Evolutionary conservation across 2,113 vertebrate species (phyloP), one percentile per base, ranked within the genome.

Genomic region (Zosterops lateralis): DNA sequence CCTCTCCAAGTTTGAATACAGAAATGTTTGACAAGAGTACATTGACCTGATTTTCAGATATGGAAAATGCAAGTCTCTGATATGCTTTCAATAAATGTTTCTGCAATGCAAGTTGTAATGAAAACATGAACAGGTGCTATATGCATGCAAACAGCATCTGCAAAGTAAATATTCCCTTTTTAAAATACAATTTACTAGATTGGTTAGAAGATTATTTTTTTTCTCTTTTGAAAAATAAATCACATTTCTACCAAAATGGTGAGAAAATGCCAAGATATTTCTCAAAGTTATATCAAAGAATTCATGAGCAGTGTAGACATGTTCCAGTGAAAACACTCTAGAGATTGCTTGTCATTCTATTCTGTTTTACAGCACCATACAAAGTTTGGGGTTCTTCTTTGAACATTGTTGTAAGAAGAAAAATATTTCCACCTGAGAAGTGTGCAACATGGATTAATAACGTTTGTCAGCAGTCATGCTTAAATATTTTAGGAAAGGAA

Each of bases 391-490:
- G 2, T 71, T 34, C 10, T 87, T 71, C 65, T 70, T 82, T 60
- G 71, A 87, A 76, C 17, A 29, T 17, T 28, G 26, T 10, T 31
- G 2, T 42, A 67, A 60, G 28, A 75, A 76, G 29, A 80, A 93
- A 84, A 76, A 31, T 14, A 2, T 81, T 84, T 74, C 44, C 4
- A 4, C 10, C 36, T 44, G 67, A 75, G 34, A 85, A 76, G 8
- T 0, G 0, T 36, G 20, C 22, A 38, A 32, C 24, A 25, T 8
- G 14, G 50, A 32, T 31, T 17, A 40, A 62, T 48, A 22, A 58
- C 20, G 5, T n/a, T 70, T 75, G 51, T 20, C 48, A 87, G 31
- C 45, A 68, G 58, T 68, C 7, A 15, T 15, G n/a, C 70, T 89
- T 53, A 53, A 60, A 53, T 24, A 53, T 70, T 72, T 64, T 36